Evolutionary conservation across 2,888 invertebrate species (phyloP).

Genomic region (Ganaspis brasiliensis): DNA sequence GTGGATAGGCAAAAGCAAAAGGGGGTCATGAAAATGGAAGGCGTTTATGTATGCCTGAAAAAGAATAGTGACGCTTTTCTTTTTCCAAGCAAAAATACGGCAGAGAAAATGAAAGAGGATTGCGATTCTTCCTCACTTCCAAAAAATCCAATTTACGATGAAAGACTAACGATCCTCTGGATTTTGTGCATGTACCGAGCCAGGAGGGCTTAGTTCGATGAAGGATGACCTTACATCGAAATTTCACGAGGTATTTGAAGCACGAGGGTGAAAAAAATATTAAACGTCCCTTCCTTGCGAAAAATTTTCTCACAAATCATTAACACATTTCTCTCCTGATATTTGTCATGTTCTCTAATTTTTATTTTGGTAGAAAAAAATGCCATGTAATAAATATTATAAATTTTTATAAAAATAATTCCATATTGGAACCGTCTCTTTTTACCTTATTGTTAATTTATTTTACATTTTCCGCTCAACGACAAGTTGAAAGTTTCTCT

Average conservation of each 20-base stretch:
- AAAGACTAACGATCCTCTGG: constrained; percentile 18
- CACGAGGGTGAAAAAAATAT: constrained; percentile 1
- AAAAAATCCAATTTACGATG: constrained; percentile 32
- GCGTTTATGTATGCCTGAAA: constrained; percentile 2
- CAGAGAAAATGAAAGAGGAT: constrained; percentile 8
- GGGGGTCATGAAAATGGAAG: not conserved
- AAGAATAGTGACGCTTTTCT: not conserved
- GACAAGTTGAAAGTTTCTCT: too few relatives aligned
- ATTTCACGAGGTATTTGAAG: constrained; percentile 15
- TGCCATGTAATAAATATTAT: not conserved
- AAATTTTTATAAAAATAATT: too few relatives aligned
- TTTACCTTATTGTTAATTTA: too few relatives aligned
- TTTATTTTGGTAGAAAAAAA: not conserved
- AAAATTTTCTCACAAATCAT: constrained; percentile 14
- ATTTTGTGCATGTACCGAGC: constrained; percentile 21
- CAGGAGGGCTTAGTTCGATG: constrained; percentile 33
- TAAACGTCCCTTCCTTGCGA: not conserved
- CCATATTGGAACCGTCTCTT: too few relatives aligned
- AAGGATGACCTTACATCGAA: constrained; percentile 33
- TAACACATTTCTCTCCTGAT: not conserved
- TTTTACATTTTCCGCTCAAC: too few relatives aligned
- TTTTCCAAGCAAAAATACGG: not conserved
- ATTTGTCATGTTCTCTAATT: not conserved
- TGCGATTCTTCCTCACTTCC: not conserved
- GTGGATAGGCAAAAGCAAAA: not conserved